A percentile compares a stretch with the other conserved stretches of the same genome.
phyloP scores from a whole-genome alignment of 2,797 vertebrate genomes.

The Nannoperca obscura region DNA sequence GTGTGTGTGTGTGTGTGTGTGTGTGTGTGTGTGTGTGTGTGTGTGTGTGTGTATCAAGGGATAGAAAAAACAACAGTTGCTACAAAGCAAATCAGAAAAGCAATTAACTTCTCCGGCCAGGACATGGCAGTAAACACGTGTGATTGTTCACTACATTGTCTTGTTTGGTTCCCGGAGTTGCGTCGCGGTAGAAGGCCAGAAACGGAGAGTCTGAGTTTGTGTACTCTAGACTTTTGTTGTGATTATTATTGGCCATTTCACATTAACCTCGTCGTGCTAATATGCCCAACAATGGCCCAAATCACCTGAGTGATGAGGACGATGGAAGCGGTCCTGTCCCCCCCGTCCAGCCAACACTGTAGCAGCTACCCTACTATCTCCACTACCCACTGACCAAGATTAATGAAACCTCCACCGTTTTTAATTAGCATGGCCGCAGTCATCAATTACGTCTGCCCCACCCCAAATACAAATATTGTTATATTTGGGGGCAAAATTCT shows the following conservation, averaged over 20 bases:
- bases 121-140: slow-evolving; percentile 73
- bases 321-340: slow-evolving; percentile 55
- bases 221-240: slow-evolving; percentile 70
- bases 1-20: too few species aligned
- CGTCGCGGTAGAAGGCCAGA: slow-evolving; percentile 32
- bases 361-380: slow-evolving; percentile 55
- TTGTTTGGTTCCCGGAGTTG: slow-evolving; percentile 43
- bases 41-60: slow-evolving; percentile 14
- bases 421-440: slow-evolving; percentile 97
- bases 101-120: slow-evolving; percentile 76
- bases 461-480: slow-evolving; percentile 99
- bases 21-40: neutral
- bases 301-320: slow-evolving; percentile 79
- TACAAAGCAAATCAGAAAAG: slow-evolving; percentile 74
- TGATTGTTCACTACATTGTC: slow-evolving; percentile 72
- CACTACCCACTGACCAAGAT: slow-evolving; percentile 90
- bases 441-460: slow-evolving; percentile 93
- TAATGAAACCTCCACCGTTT: slow-evolving; percentile 96
- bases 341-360: slow-evolving; percentile 55
- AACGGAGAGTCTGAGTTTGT: slow-evolving; percentile 44
- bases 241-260: slow-evolving; percentile 79
- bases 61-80: slow-evolving; percentile 21
- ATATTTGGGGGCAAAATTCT: slow-evolving; percentile 94
- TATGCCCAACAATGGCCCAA: slow-evolving; percentile 80
- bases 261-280: slow-evolving; percentile 76